These are phyloP conservation scores for Mongoloraphidia duomilia DNA, from an alignment of 2,888 invertebrate genomes.

Conservation along the genomic window DNA sequence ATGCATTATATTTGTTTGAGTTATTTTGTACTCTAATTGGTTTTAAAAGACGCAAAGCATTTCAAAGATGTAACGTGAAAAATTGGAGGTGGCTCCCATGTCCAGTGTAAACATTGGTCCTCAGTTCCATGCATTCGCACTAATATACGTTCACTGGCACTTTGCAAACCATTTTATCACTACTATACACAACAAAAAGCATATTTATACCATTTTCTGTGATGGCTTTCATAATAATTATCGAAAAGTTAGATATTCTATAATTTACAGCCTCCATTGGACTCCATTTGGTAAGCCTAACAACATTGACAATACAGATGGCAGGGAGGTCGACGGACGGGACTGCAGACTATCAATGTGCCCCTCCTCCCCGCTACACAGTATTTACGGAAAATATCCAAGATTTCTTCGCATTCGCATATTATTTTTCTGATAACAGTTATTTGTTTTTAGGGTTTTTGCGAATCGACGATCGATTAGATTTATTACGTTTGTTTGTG, in stretches of 20 bases:
- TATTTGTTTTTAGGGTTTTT: too few relatives aligned
- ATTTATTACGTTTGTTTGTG: too few relatives aligned
- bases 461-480: too few relatives aligned
- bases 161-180: constrained; percentile 21
- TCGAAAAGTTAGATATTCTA: constrained; percentile 45
- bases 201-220: constrained; percentile 33
- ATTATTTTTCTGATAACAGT: too few relatives aligned
- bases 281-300: constrained; percentile 44
- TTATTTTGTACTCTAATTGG: background rate
- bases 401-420: too few relatives aligned
- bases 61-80: background rate
- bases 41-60: background rate
- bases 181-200: constrained; percentile 17
- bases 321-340: constrained; percentile 50
- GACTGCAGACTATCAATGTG: constrained; percentile 20
- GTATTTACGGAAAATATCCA: background rate
- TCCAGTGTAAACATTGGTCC: constrained; percentile 34
- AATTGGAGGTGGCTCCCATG: constrained; percentile 32
- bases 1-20: too few relatives aligned
- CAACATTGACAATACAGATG: constrained; percentile 73
- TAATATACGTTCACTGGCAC: constrained; percentile 24
- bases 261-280: constrained; percentile 49
- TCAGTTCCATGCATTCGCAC: constrained; percentile 21
- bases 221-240: constrained; percentile 29
- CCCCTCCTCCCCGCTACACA: constrained; percentile 14